Evolutionary conservation across 2,888 invertebrate genomes (phyloP).

Genomic region (Gryllus longicercus): DNA sequence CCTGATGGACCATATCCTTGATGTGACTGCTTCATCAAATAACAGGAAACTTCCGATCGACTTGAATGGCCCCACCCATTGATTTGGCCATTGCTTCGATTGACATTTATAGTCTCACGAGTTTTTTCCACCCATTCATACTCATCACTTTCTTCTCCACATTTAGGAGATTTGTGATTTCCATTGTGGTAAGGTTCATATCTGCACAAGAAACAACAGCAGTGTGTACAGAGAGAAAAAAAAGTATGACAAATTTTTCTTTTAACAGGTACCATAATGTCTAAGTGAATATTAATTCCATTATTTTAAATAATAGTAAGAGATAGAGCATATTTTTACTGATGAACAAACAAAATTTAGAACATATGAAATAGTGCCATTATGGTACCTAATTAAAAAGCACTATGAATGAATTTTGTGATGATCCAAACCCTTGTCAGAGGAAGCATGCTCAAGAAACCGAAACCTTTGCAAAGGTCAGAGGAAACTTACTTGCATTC

Average conservation of each 20-base stretch:
- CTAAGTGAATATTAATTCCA: no score
- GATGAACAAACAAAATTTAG: no score
- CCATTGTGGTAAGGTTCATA: conserved; percentile 21
- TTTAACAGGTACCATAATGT: no score
- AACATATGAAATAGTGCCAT: not conserved
- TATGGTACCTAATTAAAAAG: not conserved
- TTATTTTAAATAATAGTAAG: no score
- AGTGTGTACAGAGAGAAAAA: no score
- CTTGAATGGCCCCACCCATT: conserved; percentile 19
- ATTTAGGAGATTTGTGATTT: conserved; percentile 1
- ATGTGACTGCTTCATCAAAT: conserved; percentile 67
- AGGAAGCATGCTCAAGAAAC: not conserved
- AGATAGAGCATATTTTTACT: no score
- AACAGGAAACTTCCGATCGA: conserved; percentile 52
- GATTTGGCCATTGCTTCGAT: not conserved
- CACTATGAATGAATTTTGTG: not conserved
- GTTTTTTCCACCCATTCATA: conserved; percentile 34
- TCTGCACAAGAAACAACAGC: conserved; percentile 10
- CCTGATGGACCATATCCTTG: conserved; percentile 64
- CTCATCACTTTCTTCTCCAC: not conserved
- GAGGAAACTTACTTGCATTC: conserved; percentile 17
- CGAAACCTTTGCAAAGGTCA: conserved; percentile 3
- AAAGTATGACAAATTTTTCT: no score
- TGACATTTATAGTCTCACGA: conserved; percentile 22
- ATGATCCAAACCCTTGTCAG: conserved; percentile 10